A percentile compares a stretch with the other conserved stretches of the same genome.
phyloP scores from a whole-genome alignment of 2,113 vertebrate species.

The Mesitornis unicolor region DNA sequence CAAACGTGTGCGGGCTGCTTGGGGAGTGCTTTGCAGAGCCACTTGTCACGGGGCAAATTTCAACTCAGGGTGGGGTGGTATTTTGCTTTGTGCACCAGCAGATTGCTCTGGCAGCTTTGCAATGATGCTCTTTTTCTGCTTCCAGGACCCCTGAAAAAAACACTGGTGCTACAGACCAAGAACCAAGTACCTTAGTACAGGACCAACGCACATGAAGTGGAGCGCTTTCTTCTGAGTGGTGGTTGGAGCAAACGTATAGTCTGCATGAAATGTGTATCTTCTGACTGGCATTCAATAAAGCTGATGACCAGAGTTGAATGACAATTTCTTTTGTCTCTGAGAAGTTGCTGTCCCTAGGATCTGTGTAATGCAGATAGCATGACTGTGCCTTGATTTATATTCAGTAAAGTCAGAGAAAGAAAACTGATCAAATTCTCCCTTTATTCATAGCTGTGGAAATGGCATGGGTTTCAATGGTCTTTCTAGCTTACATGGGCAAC shows the following conservation, averaged over 20 bases:
- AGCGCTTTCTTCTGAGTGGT: not conserved
- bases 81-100: not conserved
- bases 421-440: not conserved
- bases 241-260: slow-evolving; percentile 32
- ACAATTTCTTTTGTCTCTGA: not conserved
- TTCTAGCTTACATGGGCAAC: fast-evolving
- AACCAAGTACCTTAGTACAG: slow-evolving; percentile 46
- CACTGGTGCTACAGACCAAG: slow-evolving; percentile 63
- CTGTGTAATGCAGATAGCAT: not conserved
- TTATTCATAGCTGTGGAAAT: not conserved
- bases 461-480: not conserved
- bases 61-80: not conserved
- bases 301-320: slow-evolving; percentile 19
- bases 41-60: not conserved
- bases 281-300: slow-evolving; percentile 67
- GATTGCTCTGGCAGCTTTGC: not conserved
- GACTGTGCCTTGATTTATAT: slow-evolving; percentile 23
- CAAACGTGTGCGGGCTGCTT: not conserved
- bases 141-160: slow-evolving; percentile 44
- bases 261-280: slow-evolving; percentile 64
- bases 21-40: not conserved
- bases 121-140: slow-evolving; percentile 53
- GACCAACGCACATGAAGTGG: not conserved
- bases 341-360: not conserved
- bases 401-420: slow-evolving; percentile 21